phyloP scores from a whole-genome alignment of 2,797 vertebrate species.

The Merluccius polli region DNA sequence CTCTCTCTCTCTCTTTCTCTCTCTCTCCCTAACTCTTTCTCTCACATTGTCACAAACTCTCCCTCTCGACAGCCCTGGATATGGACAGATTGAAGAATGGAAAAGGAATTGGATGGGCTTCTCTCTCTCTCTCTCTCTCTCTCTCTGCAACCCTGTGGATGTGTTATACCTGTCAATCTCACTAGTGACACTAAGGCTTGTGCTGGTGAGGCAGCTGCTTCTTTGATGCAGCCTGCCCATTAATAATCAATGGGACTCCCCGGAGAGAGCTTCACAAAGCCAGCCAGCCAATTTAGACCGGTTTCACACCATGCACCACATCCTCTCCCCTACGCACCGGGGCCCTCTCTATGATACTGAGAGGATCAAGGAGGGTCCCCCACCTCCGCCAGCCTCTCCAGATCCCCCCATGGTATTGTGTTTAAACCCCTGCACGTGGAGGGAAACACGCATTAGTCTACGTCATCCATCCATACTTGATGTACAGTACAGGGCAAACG shows the following conservation, averaged over 20 bases:
- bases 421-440: neutral
- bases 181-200: conserved; percentile 37
- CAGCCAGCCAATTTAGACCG: conserved; percentile 64
- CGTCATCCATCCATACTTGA: neutral
- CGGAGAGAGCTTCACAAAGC: conserved; percentile 56
- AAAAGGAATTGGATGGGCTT: no score
- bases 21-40: no score
- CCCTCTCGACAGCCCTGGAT: no score
- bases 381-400: neutral
- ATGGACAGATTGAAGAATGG: no score
- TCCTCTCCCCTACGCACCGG: conserved; percentile 41
- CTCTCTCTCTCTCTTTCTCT: no score
- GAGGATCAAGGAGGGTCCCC: conserved; percentile 28
- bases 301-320: conserved; percentile 45
- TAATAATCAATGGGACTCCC: conserved; percentile 67
- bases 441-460: conserved; percentile 5
- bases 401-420: neutral
- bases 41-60: no score
- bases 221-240: conserved; percentile 66
- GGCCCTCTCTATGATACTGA: conserved; percentile 28
- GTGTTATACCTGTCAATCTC: conserved; percentile 41
- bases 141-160: conserved; percentile 26
- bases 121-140: conserved; percentile 27
- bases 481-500: neutral
- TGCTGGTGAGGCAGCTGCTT: conserved; percentile 52